These are phyloP conservation scores for Tyto alba DNA, from an alignment of 2,113 vertebrate species.

Conservation along the genomic window DNA sequence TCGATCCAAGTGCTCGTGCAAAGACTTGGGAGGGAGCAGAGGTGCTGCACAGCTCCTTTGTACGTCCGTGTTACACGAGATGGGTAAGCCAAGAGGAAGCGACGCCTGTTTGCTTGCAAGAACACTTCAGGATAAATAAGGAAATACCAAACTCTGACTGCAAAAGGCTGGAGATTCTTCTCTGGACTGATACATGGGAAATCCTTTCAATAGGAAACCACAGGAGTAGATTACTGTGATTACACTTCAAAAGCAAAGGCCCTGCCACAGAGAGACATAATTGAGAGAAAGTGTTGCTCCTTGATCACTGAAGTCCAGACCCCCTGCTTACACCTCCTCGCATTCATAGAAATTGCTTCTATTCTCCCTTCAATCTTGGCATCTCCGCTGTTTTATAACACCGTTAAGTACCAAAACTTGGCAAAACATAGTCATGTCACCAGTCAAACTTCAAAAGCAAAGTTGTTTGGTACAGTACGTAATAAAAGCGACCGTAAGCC, in stretches of 20 bases:
- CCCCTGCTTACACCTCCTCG: conserved; percentile 57
- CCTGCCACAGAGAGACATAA: conserved; percentile 70
- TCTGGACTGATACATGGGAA: conserved; percentile 67
- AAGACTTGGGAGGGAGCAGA: background rate
- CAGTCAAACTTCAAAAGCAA: background rate
- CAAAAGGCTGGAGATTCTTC: conserved; percentile 66
- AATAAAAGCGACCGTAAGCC: background rate
- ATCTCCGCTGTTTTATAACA: conserved; percentile 6
- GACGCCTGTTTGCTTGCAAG: background rate
- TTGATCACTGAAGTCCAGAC: conserved; percentile 67
- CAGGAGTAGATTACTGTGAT: conserved; percentile 79
- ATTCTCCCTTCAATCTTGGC: background rate
- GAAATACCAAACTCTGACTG: conserved; percentile 53
- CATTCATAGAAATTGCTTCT: conserved; percentile 62
- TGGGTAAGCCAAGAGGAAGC: background rate
- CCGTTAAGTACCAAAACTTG: background rate
- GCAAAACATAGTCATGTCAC: background rate
- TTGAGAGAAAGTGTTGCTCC: conserved; percentile 70
- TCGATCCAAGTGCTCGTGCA: accelerated
- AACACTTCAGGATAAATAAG: conserved; percentile 19
- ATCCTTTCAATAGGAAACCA: conserved; percentile 77
- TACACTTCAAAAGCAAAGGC: conserved; percentile 77
- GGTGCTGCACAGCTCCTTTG: background rate
- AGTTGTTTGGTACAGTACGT: background rate
- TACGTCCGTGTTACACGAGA: accelerated